Base-by-base conservation (phyloP, 2,888 invertebrate genomes). In the Sarcophaga variegata region DNA sequence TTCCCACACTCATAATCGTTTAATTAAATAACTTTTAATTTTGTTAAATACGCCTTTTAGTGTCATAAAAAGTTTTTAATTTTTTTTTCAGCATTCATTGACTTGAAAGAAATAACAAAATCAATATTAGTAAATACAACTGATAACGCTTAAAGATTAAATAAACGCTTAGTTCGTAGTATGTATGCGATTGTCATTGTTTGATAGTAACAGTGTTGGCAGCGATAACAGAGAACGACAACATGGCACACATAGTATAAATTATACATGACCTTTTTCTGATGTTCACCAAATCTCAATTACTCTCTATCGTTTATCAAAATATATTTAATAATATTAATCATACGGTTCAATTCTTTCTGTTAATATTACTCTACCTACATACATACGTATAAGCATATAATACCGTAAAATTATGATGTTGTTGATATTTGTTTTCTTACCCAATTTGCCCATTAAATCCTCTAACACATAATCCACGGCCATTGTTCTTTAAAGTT, bases 361-460 rank as follows among this genome's bases (percentile, higher is more conserved):
- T 37, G 37, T 37, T 37, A 37, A 37, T 37, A 37, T 37, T 37
- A 37, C 37, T 37, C 8, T 37, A 37, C 37, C 27, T 59, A 59
- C 8, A 0, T 37, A 37, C 8, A 37, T 59, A 59, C 17, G 71
- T n/a, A 27, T n/a, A 71, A 71, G 27, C 8, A 17, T 8, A 37
- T 27, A 66, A 66, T 17, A 66, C 12, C 12, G 27, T 63, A 25
- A 22, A 63, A 63, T 37, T 37, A 37, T 37, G 8, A 10, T 37
- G 37, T 37, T 12, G 25, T 63, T 14, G 25, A 14, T 25, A 22
- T 20, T 63, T 27, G 37, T 37, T 20, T 60, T 74, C 93, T 95
- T 90, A 96, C 95, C 95, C 90, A 96, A 93, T 92, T 95, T 95
- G 90, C 95, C 95, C 96, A 96, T 95, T 92, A 95, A 94, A 89